phyloP scores from a whole-genome alignment of 2,888 invertebrate species.

The Lithophane socia region DNA sequence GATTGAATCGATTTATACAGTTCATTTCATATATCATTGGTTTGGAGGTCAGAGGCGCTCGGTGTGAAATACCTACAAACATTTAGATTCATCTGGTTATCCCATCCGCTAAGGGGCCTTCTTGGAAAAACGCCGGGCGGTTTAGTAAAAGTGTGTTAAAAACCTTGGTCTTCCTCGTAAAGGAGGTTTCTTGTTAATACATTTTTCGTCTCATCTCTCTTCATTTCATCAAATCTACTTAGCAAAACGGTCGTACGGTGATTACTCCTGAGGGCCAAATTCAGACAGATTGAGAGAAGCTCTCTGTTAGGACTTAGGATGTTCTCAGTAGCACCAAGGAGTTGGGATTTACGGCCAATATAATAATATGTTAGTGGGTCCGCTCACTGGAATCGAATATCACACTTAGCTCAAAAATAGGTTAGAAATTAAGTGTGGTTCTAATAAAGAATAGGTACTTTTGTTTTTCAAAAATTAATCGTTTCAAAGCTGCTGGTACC shows the following conservation, averaged over 20 bases:
- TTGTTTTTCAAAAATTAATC: neutral
- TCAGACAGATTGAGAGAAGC: neutral
- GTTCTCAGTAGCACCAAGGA: neutral
- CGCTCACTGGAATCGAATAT: neutral
- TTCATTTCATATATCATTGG: constrained; percentile 56
- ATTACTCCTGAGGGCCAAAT: no score
- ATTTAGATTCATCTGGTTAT: constrained; percentile 15
- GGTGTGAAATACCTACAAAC: constrained; percentile 31
- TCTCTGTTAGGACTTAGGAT: neutral
- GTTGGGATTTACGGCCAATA: neutral
- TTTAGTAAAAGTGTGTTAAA: neutral
- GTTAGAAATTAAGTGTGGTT: neutral
- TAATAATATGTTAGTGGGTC: neutral
- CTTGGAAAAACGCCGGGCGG: neutral
- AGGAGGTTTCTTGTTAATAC: neutral
- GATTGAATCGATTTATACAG: constrained; percentile 59
- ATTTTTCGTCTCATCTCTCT: neutral
- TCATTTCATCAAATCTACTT: neutral
- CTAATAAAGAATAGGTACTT: no score
- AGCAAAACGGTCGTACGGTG: neutral
- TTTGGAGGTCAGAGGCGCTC: constrained; percentile 35
- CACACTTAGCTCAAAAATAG: neutral
- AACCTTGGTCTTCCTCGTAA: no score
- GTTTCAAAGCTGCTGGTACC: neutral
- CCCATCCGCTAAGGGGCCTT: neutral